Evolutionary conservation across 2,888 invertebrate genomes (phyloP), one percentile per base, ranked within the genome.

Genomic region (Teinopalpus imperialis): DNA sequence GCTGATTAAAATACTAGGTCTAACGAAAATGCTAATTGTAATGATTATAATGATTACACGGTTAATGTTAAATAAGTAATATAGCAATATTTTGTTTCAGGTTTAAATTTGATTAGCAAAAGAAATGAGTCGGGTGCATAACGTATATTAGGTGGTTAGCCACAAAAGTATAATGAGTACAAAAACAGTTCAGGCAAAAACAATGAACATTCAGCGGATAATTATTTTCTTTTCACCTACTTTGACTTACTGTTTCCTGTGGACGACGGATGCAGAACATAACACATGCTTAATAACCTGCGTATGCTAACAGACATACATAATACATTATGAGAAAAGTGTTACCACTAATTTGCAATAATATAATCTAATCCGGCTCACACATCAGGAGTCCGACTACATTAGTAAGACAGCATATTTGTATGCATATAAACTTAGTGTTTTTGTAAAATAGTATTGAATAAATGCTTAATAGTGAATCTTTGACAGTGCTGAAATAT

Each of bases 181-280:
- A 72, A 74, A 63, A 75, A 74, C 66, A 64, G 59, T 55, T 67
- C 72, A 86, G 83, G 82, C 82, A 79, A 75, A 79, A 71, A 62
- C 52, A 73, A 72, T 61, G 59, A 61, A 69, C 69, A 69, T 70
- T 71, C 69, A 78, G 64, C 69, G 63, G 61, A 68, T 66, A 66
- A 72, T 51, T 57, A 59, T 65, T 72, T 63, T 56, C 52, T 68
- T 71, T 74, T 69, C 69, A 86, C 87, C 82, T 87, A 87, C 87
- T 80, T 83, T 82, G 82, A 93, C 93, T 93, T 93, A 93, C 93
- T 93, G 92, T 91, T 93, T 93, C 93, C 93, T 93, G 92, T 88
- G 85, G 90, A 89, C 66, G 69, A 89, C 80, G 91, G 82, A 89
- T 86, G 86, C 86, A 74, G 81, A 80, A 87, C 87, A 87, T 80